A percentile compares a stretch with the other conserved stretches of the same genome.
Conservation (phyloP, 2,797 vertebrate species). For the Dendrocincla fuliginosa region DNA sequence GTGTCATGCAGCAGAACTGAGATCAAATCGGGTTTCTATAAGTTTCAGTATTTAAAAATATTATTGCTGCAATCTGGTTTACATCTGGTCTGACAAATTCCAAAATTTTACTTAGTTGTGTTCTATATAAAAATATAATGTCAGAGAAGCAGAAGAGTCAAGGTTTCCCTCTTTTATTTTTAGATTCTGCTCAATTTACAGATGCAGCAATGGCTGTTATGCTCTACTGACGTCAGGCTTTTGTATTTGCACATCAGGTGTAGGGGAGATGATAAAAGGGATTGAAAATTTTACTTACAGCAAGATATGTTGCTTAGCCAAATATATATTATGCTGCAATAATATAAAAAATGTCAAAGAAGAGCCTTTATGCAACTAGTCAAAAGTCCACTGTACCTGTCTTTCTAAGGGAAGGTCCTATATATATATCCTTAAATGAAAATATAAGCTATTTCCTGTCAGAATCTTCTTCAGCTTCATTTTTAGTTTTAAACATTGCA, state of each 20-base stretch:
- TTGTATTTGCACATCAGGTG: not conserved
- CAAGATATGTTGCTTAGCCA: not conserved
- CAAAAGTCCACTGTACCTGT: not conserved
- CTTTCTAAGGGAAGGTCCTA: not conserved
- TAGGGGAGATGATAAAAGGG: not conserved
- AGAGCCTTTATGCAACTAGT: not conserved
- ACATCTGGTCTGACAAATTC: too few species aligned
- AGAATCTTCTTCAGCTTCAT: not conserved
- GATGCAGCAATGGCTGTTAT: not conserved
- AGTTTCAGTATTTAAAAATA: too few species aligned
- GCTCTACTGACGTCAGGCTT: not conserved
- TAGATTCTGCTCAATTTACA: not conserved
- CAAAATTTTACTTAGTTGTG: not conserved
- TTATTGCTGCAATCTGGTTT: too few species aligned
- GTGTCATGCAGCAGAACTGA: too few species aligned
- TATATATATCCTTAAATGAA: not conserved
- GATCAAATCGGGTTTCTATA: too few species aligned
- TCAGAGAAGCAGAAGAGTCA: not conserved
- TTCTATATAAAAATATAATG: not conserved
- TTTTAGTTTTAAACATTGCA: not conserved
- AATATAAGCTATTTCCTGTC: not conserved
- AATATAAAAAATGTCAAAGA: not conserved
- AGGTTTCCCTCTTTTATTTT: not conserved
- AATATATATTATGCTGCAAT: not conserved
- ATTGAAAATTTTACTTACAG: not conserved